phyloP scores from a whole-genome alignment of 2,888 invertebrate genomes.

The Hemithea aestivaria region DNA sequence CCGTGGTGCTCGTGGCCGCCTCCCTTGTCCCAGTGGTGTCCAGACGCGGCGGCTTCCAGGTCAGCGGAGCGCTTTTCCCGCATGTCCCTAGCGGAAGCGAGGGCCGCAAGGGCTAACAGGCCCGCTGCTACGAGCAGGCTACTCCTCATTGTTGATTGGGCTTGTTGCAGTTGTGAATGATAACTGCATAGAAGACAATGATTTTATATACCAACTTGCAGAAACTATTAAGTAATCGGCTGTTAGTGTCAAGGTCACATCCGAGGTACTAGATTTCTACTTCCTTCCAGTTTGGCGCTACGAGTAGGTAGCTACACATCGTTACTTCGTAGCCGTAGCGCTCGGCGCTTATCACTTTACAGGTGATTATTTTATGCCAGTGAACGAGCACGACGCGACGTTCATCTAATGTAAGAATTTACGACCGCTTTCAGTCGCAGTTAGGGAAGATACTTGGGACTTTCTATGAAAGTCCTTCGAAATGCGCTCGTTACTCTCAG shows the following conservation, averaged over 20 bases:
- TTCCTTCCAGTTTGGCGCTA: conserved; percentile 38
- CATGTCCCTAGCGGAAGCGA: conserved; percentile 69
- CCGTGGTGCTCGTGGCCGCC: conserved; percentile 82
- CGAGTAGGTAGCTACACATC: no score
- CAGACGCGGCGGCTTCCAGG: conserved; percentile 73
- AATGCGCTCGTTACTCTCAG: no score
- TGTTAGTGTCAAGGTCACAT: conserved; percentile 58
- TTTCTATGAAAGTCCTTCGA: no score
- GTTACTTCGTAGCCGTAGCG: no score
- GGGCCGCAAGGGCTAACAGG: conserved; percentile 70
- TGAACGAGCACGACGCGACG: no score
- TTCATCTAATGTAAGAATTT: no score
- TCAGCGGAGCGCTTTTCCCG: conserved; percentile 71
- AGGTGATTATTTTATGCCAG: no score
- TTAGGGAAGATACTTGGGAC: no score
- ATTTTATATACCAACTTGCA: conserved; percentile 63
- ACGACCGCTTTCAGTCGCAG: no score
- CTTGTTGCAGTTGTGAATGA: conserved; percentile 58
- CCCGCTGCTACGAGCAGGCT: conserved; percentile 55
- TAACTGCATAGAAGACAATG: conserved; percentile 47
- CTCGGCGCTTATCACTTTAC: no score
- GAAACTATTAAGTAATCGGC: conserved; percentile 54
- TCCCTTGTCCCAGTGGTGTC: conserved; percentile 66
- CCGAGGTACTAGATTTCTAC: conserved; percentile 39
- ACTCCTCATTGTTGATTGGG: conserved; percentile 56